Percentiles rank a stretch among this genome's conserved stretches.
Conservation (phyloP, 2,888 invertebrate genomes). For the Pollenia labialis region DNA sequence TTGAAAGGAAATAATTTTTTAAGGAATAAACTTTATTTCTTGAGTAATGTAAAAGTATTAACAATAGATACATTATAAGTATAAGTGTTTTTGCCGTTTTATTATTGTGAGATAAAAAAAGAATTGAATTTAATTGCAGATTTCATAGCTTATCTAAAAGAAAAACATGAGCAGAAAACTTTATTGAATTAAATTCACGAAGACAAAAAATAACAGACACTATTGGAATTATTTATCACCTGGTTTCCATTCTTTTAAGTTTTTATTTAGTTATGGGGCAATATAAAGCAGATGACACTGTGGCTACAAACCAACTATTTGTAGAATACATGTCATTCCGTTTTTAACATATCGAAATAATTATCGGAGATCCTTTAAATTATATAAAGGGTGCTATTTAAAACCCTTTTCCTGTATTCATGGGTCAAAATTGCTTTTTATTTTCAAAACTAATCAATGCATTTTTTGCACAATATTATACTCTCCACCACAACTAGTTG, state of each 20-base stretch:
- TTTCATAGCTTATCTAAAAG: constrained; percentile 24
- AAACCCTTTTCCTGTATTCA: too few species aligned
- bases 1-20: not conserved
- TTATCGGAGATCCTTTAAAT: too few species aligned
- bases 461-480: too few species aligned
- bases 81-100: constrained; percentile 10
- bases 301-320: not conserved
- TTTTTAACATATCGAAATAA: too few species aligned
- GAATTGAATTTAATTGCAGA: not conserved
- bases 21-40: not conserved
- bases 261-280: not conserved
- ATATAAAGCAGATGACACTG: constrained; percentile 9
- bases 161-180: constrained; percentile 17
- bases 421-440: too few species aligned
- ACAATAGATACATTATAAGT: not conserved
- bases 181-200: constrained; percentile 23
- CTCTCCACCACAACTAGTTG: too few species aligned
- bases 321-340: too few species aligned
- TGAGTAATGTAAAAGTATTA: not conserved
- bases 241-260: constrained; percentile 21
- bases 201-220: constrained; percentile 12
- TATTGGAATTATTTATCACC: constrained; percentile 67
- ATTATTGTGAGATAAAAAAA: not conserved
- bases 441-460: too few species aligned
- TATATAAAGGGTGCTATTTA: too few species aligned